Evolutionary conservation across 2,113 vertebrate species (phyloP).

Genomic region (Neopipo cinnamomea): DNA sequence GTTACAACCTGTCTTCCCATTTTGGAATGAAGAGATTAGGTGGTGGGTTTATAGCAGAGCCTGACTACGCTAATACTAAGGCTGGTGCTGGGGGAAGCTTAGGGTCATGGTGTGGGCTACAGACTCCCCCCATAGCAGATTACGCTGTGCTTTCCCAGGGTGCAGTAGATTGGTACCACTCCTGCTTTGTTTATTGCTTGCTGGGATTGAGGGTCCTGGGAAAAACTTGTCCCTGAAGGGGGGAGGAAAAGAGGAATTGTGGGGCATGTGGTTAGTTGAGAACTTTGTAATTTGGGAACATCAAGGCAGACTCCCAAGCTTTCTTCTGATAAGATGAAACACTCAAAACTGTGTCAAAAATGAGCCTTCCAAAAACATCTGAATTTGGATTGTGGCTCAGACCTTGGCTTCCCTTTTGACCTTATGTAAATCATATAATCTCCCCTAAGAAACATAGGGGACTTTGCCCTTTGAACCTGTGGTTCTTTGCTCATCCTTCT

Average conservation of each 20-base stretch:
- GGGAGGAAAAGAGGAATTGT: background rate
- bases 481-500: conserved; percentile 26
- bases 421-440: conserved; percentile 12
- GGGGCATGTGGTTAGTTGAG: background rate
- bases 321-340: conserved; percentile 49
- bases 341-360: conserved; percentile 23
- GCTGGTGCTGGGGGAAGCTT: background rate
- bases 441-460: conserved; percentile 11
- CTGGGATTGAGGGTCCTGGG: conserved; percentile 21
- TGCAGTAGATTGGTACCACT: background rate
- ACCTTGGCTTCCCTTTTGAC: conserved; percentile 14
- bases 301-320: conserved; percentile 2
- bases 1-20: background rate
- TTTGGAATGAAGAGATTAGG: background rate
- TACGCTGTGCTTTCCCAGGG: background rate
- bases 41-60: background rate
- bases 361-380: conserved; percentile 15
- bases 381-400: background rate
- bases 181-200: background rate
- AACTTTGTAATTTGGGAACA: background rate
- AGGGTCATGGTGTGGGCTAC: background rate
- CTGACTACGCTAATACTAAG: background rate
- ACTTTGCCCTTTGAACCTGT: conserved; percentile 38
- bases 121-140: background rate
- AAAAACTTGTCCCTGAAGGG: conserved; percentile 2